These are phyloP conservation scores for Epirrhoe alternata DNA, from an alignment of 2,888 invertebrate species.

Conservation along the genomic window DNA sequence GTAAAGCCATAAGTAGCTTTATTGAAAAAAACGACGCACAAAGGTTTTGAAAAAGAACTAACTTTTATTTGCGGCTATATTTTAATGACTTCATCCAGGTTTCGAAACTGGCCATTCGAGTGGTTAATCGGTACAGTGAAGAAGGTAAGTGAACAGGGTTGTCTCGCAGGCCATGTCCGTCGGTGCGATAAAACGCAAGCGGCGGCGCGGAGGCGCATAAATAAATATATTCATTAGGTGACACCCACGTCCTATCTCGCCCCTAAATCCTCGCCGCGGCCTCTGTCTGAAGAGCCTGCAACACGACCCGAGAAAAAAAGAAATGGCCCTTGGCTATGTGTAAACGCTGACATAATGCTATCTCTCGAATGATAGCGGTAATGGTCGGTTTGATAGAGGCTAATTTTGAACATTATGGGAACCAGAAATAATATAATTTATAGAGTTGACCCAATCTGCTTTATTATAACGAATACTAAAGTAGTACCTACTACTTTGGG, in stretches of 20 bases:
- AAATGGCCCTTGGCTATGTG: constrained; percentile 36
- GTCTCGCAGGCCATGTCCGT: constrained; percentile 54
- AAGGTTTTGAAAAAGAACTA: neutral
- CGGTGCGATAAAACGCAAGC: constrained; percentile 70
- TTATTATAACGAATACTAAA: neutral
- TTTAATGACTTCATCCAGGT: constrained; percentile 12
- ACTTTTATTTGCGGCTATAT: neutral
- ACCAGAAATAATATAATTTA: neutral
- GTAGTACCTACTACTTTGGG: neutral
- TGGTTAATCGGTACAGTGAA: constrained; percentile 38
- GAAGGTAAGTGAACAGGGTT: constrained; percentile 40
- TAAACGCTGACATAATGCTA: constrained; percentile 29
- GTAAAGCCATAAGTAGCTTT: neutral
- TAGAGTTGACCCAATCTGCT: neutral
- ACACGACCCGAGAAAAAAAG: constrained; percentile 54
- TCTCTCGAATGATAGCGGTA: constrained; percentile 20
- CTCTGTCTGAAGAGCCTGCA: constrained; percentile 68
- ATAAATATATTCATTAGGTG: constrained; percentile 85
- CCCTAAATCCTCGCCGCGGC: constrained; percentile 81
- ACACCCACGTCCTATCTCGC: constrained; percentile 82
- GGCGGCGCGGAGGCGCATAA: constrained; percentile 66
- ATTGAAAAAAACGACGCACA: neutral
- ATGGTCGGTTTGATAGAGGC: constrained; percentile 17
- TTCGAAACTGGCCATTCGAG: constrained; percentile 21
- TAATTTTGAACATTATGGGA: constrained; percentile 16